Percentiles rank a stretch among this genome's conserved stretches.
Conservation (phyloP, 2,888 invertebrate species). For the Theodoxus fluviatilis region DNA sequence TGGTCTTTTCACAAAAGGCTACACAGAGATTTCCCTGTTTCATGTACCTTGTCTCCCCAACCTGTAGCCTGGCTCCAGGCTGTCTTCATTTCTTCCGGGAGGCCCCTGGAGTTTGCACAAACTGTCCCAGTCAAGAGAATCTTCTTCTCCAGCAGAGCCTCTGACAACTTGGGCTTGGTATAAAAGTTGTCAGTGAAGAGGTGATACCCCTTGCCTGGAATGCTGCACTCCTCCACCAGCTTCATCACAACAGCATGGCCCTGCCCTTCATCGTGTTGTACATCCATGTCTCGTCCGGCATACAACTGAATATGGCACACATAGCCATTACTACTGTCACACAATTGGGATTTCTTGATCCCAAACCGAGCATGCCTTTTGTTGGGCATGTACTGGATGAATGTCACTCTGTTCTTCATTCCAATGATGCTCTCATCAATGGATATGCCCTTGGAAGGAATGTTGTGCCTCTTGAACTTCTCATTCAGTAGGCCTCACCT, state of each 20-base stretch:
- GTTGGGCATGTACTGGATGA: constrained; percentile 28
- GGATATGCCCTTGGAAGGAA: constrained; percentile 9
- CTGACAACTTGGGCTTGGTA: constrained; percentile 24
- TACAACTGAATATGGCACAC: constrained; percentile 23
- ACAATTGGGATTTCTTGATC: constrained; percentile 26
- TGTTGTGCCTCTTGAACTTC: constrained; percentile 20
- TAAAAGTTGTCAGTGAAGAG: constrained; percentile 28
- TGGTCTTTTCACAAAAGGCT: too few species aligned
- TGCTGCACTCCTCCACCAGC: too few species aligned
- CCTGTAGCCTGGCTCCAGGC: background rate
- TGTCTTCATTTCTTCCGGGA: too few species aligned
- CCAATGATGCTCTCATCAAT: constrained; percentile 28
- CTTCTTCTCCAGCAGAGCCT: constrained; percentile 12
- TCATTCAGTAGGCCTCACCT: constrained; percentile 21
- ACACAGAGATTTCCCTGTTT: too few species aligned
- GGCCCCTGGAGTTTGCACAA: constrained; percentile 23
- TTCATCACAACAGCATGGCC: too few species aligned
- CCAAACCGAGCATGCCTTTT: constrained; percentile 27
- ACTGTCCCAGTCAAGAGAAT: constrained; percentile 27
- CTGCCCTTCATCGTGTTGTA: too few species aligned
- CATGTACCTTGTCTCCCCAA: too few species aligned
- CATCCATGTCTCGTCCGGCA: constrained; percentile 24
- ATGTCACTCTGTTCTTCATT: constrained; percentile 25
- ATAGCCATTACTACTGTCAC: constrained; percentile 20
- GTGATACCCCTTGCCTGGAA: constrained; percentile 23